These are phyloP conservation scores for Falcunculus frontatus DNA, from an alignment of 2,113 vertebrate species.

Conservation along the genomic window DNA sequence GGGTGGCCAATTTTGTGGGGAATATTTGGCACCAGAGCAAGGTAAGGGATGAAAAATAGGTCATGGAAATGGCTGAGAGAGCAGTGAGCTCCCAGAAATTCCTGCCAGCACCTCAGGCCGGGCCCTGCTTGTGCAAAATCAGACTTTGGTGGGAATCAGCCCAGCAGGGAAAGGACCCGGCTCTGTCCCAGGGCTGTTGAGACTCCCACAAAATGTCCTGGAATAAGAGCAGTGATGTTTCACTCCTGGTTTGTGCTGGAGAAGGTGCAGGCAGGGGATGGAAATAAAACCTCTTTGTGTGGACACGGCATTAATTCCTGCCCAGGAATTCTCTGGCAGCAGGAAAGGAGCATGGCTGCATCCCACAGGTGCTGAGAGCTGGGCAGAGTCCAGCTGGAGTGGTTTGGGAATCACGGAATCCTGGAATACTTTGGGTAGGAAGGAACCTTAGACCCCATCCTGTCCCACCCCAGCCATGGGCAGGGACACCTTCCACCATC, in stretches of 20 bases:
- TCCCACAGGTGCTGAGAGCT: no score
- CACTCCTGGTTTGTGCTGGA: background rate
- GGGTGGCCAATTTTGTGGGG: background rate
- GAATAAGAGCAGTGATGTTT: rapidly evolving
- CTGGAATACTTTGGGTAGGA: background rate
- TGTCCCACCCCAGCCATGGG: background rate
- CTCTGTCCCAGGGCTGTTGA: background rate
- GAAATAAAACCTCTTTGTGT: background rate
- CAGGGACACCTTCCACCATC: background rate
- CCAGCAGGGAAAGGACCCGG: background rate
- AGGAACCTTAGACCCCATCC: background rate
- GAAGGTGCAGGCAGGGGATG: no score
- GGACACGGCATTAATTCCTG: rapidly evolving
- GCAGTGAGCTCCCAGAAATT: background rate
- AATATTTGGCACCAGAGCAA: background rate
- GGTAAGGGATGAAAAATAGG: background rate
- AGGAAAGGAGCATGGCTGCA: background rate
- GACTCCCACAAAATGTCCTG: background rate
- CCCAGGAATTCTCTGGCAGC: background rate
- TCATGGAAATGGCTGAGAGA: background rate
- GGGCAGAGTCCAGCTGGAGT: no score
- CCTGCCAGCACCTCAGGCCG: background rate
- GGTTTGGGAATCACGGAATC: background rate
- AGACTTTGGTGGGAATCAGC: background rate
- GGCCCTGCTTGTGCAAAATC: no score